phyloP scores from a whole-genome alignment of 2,888 invertebrate species.

The Drosophila neoperkinsi region DNA sequence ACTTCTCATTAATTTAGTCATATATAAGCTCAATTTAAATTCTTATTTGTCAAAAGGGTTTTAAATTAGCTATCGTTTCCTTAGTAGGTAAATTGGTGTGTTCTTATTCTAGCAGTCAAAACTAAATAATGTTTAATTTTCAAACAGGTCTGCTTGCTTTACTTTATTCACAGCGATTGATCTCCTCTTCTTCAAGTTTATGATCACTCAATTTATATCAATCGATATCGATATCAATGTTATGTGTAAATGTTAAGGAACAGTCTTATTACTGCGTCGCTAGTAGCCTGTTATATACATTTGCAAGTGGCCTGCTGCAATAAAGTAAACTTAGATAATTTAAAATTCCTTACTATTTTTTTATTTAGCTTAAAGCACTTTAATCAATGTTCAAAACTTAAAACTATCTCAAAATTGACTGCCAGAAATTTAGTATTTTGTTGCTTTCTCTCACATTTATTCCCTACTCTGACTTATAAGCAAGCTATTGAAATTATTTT shows the following conservation, averaged over 20 bases:
- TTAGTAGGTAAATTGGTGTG: no score
- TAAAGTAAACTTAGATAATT: background rate
- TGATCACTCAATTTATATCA: background rate
- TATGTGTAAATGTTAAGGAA: background rate
- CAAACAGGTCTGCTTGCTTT: background rate
- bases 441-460: background rate
- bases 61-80: background rate
- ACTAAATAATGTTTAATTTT: background rate
- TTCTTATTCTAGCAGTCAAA: background rate
- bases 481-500: background rate
- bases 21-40: no score
- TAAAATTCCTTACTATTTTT: rapidly evolving
- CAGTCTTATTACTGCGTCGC: background rate
- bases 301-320: background rate
- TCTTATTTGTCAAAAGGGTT: background rate
- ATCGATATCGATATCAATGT: background rate
- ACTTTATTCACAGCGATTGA: background rate
- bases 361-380: background rate
- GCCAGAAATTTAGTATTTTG: background rate
- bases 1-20: no score
- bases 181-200: background rate
- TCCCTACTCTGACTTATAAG: background rate
- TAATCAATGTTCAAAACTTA: background rate
- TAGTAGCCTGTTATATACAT: background rate
- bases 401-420: background rate